Evolutionary conservation across 2,113 vertebrate genomes (phyloP).

Genomic region (Gulo gulo): DNA sequence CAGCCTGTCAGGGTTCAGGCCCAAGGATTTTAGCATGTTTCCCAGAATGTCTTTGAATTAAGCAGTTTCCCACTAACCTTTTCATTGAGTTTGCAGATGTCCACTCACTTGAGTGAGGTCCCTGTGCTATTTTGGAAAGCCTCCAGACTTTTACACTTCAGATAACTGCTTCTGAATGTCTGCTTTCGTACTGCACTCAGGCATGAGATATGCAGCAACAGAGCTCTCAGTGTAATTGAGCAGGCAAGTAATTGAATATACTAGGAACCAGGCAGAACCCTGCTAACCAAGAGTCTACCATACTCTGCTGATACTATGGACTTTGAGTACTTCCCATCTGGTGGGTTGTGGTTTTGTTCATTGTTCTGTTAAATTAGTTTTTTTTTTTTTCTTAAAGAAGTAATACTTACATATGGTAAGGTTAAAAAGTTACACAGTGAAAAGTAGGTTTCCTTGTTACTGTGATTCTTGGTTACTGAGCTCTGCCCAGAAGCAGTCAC

Average conservation of each 20-base stretch:
- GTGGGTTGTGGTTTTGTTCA: not conserved
- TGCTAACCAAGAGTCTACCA: not conserved
- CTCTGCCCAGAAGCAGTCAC: not conserved
- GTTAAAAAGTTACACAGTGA: not conserved
- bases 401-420: not conserved
- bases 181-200: not conserved
- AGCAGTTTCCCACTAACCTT: constrained; percentile 8
- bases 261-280: not conserved
- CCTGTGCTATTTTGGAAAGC: constrained; percentile 21
- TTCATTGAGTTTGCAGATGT: not conserved
- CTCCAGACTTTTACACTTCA: not conserved
- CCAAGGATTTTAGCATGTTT: not conserved
- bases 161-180: not conserved
- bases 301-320: not conserved
- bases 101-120: not conserved
- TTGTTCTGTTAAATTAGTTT: not conserved
- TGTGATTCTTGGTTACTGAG: not conserved
- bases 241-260: not conserved
- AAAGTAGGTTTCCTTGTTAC: not conserved
- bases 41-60: not conserved
- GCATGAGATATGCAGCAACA: not conserved
- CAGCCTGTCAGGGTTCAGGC: not conserved
- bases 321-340: not conserved
- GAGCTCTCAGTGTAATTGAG: not conserved
- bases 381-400: not conserved